Evolutionary conservation across 2,888 invertebrate genomes (phyloP).

Genomic region (Caenorhabditis virilis): DNA sequence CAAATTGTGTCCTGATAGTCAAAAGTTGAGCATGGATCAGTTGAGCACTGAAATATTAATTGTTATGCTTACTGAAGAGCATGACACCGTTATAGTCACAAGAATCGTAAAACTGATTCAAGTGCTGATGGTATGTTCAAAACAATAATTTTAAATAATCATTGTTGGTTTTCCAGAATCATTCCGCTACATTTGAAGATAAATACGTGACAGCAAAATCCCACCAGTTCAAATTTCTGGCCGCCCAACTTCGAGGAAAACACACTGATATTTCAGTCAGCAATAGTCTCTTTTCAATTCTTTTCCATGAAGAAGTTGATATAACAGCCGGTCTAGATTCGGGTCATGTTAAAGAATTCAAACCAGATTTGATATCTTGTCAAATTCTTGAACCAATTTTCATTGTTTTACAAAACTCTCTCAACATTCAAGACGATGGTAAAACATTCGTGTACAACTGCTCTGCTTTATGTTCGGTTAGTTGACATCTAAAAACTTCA

Average conservation of each 20-base stretch:
- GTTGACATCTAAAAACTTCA: not conserved
- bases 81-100: constrained; percentile 1
- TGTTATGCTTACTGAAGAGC: not conserved
- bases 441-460: constrained; percentile 6
- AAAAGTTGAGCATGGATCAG: not conserved
- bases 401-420: constrained; percentile 53
- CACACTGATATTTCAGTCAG: constrained; percentile 46
- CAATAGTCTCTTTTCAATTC: constrained; percentile 60
- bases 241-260: constrained; percentile 56
- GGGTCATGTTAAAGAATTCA: constrained; percentile 51
- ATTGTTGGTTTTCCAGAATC: constrained; percentile 18
- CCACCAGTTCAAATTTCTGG: constrained; percentile 52
- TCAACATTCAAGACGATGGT: constrained; percentile 42
- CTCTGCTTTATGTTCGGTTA: not conserved
- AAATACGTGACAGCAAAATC: constrained; percentile 20
- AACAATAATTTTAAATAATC: not conserved
- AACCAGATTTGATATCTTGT: constrained; percentile 52
- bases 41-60: constrained; percentile 1
- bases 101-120: constrained; percentile 20
- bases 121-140: constrained; percentile 19
- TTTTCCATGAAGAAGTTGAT: constrained; percentile 60
- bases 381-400: constrained; percentile 51
- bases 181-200: constrained; percentile 14
- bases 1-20: constrained; percentile 1
- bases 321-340: constrained; percentile 59